These are phyloP conservation scores for Glomeris maerens DNA, from an alignment of 1,140 invertebrate genomes.

Conservation along the genomic window DNA sequence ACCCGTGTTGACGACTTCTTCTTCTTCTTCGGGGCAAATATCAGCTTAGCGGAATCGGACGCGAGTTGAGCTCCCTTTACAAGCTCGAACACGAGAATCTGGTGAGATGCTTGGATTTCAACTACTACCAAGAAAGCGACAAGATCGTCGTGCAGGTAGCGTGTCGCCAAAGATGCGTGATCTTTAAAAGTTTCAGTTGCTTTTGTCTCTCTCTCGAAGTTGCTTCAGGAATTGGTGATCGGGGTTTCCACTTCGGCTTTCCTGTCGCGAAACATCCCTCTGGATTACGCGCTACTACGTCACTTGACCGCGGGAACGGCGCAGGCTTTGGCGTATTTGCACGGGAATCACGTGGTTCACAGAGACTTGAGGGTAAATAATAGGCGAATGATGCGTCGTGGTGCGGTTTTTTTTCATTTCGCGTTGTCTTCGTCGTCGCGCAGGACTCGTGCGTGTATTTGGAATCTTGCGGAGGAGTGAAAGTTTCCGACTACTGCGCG, in stretches of 20 bases:
- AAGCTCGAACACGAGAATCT: constrained; percentile 54
- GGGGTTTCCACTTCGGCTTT: constrained; percentile 38
- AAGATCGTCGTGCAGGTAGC: constrained; percentile 28
- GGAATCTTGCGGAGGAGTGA: constrained; percentile 32
- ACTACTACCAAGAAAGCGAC: constrained; percentile 41
- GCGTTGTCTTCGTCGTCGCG: not conserved
- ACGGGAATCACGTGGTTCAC: constrained; percentile 61
- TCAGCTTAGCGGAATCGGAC: constrained; percentile 44
- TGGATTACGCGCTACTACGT: constrained; percentile 44
- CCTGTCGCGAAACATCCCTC: constrained; percentile 37
- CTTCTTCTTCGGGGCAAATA: constrained; percentile 1
- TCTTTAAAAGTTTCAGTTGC: not conserved
- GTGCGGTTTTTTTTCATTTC: constrained; percentile 7
- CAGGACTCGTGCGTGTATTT: constrained; percentile 47
- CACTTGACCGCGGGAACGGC: constrained; percentile 48
- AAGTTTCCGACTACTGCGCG: constrained; percentile 52
- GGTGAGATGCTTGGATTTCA: constrained; percentile 53
- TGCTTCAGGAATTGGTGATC: constrained; percentile 46
- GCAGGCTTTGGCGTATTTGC: constrained; percentile 50
- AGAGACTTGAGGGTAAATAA: constrained; percentile 44
- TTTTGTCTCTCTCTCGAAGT: constrained; percentile 15
- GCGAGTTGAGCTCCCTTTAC: constrained; percentile 50
- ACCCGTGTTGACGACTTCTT: constrained; percentile 3
- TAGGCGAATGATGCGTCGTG: not conserved
- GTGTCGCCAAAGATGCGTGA: not conserved